phyloP scores from a whole-genome alignment of 2,888 invertebrate genomes.

The Ptychoptera albimana region DNA sequence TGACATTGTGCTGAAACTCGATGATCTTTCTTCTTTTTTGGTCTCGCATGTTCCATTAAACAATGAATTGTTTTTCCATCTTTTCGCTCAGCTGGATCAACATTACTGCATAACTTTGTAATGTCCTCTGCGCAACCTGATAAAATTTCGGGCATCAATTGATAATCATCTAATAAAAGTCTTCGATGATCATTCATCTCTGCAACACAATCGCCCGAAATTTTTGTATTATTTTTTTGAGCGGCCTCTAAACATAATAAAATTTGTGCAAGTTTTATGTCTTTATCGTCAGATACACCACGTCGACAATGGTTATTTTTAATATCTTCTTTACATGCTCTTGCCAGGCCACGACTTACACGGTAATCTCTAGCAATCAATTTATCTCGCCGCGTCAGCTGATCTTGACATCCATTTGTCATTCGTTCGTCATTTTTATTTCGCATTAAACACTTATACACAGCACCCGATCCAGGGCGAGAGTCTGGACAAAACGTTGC shows the following conservation, averaged over 20 bases:
- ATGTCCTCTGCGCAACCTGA: slow-evolving; percentile 78
- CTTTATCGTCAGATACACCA: slow-evolving; percentile 65
- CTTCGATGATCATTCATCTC: slow-evolving; percentile 87
- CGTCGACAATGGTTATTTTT: slow-evolving; percentile 69
- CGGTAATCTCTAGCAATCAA: slow-evolving; percentile 81
- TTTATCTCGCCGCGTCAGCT: slow-evolving; percentile 71
- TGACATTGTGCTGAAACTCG: slow-evolving; percentile 55
- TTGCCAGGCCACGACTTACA: slow-evolving; percentile 74
- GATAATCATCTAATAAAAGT: slow-evolving; percentile 84
- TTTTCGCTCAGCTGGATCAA: slow-evolving; percentile 21
- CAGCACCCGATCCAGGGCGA: slow-evolving; percentile 58
- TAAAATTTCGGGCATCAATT: slow-evolving; percentile 85
- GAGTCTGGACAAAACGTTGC: slow-evolving; percentile 61
- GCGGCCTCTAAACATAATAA: slow-evolving; percentile 81
- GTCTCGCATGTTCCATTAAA: slow-evolving; percentile 74
- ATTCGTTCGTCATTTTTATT: slow-evolving; percentile 57
- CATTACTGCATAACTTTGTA: slow-evolving; percentile 49
- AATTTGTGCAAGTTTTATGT: slow-evolving; percentile 75
- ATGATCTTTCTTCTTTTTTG: slow-evolving; percentile 42
- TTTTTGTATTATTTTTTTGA: slow-evolving; percentile 49
- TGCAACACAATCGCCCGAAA: slow-evolving; percentile 61
- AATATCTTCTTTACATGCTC: slow-evolving; percentile 82
- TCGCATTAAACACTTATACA: slow-evolving; percentile 78
- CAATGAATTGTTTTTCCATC: slow-evolving; percentile 91
- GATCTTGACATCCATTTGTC: slow-evolving; percentile 59